Evolutionary conservation across 2,113 vertebrate genomes (phyloP), one percentile per base, ranked within the genome.

Genomic region (Cheirogaleus medius): DNA sequence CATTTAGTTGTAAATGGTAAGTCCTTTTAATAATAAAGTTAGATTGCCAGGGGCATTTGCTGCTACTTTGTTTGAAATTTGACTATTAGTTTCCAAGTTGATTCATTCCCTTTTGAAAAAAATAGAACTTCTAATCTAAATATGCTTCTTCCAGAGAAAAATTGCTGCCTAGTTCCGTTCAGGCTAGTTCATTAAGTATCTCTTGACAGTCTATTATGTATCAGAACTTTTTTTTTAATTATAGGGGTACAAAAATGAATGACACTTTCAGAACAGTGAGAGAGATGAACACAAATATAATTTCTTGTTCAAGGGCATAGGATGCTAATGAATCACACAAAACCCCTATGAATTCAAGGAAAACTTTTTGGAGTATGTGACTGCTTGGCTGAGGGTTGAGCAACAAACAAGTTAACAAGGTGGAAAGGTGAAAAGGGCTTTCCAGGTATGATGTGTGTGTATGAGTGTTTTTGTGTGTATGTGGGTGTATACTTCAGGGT

Each of bases 21-120:
- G 49, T 83, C 17, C 56, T 94, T 91, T 97, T 93, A 94, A 76
- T 92, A 96, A 94, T 44, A 97, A 97, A 90, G n/a, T 58, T 18
- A 94, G 7, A 69, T 83, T 85, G 80, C 71, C 29, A 58, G 44
- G 54, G 49, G 17, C 25, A 85, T 82, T 88, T 78, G 52, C n/a
- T 88, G 47, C 44, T 87, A 66, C 64, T 85, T 84, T 34, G 15
- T 78, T 85, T 77, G 73, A 95, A 95, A 87, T 90, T 90, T 91
- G 64, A 66, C 34, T 74, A 37, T 87, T 87, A 91, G 52, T 86
- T 82, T 95, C 93, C 49, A 94, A 90, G 94, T 77, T 8, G 4
- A 91, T 95, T 89, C 29, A 56, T 82, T 83, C 71, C 17, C 27
- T 71, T 83, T 97, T 56, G 60, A 52, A 64, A 47, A 95, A 80